These are phyloP conservation scores for Arothron firmamentum DNA, from an alignment of 2,113 vertebrate genomes.

Conservation along the genomic window DNA sequence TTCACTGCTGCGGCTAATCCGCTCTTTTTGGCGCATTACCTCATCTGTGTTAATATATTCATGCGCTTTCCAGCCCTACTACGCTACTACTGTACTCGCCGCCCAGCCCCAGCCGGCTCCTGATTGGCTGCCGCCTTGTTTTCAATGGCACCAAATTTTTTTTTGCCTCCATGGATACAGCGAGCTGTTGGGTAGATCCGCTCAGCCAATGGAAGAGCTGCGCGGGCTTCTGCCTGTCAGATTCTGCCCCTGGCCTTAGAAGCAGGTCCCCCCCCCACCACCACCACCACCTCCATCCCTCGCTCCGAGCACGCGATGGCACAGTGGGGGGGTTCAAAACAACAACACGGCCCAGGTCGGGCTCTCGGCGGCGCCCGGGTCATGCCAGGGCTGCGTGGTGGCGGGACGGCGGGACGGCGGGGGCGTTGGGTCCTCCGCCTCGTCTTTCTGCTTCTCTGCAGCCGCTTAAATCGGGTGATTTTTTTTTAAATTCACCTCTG, in stretches of 20 bases:
- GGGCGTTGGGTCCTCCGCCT: constrained; percentile 16
- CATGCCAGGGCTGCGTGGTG: constrained; percentile 36
- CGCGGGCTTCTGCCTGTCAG: constrained; percentile 64
- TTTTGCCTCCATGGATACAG: constrained; percentile 81
- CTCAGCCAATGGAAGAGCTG: constrained; percentile 69
- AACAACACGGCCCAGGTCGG: constrained; percentile 62
- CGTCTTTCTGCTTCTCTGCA: constrained; percentile 6
- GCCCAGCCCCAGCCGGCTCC: constrained; percentile 32
- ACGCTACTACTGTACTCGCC: constrained; percentile 69
- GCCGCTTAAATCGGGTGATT: too few species aligned
- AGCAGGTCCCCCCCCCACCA: constrained; percentile 25
- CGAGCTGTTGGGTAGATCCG: constrained; percentile 61
- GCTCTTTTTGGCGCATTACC: constrained; percentile 74
- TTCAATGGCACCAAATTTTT: constrained; percentile 73
- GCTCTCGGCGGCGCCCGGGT: constrained; percentile 43
- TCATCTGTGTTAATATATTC: constrained; percentile 78
- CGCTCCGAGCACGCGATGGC: constrained; percentile 64
- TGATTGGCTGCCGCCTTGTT: constrained; percentile 70
- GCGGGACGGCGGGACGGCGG: constrained; percentile 5
- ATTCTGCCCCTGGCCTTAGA: constrained; percentile 65
- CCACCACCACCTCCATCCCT: constrained; percentile 52
- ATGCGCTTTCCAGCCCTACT: constrained; percentile 71
- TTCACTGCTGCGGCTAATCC: constrained; percentile 50
- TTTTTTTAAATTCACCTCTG: too few species aligned
- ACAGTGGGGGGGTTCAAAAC: constrained; percentile 67